Conservation (phyloP, 1,140 invertebrate genomes). For the Bombus waltoni region DNA sequence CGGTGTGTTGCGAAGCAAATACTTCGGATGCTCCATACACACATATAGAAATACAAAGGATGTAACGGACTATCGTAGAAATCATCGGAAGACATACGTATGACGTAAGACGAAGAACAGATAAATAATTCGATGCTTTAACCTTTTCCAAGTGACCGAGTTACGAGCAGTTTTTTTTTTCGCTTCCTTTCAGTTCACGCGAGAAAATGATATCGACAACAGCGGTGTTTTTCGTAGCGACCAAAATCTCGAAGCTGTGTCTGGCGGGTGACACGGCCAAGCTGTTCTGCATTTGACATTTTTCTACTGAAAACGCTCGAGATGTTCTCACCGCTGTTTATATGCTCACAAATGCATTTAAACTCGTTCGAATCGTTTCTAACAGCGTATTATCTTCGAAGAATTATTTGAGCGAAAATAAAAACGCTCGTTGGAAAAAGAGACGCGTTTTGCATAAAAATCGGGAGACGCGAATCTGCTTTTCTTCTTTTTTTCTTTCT, state of each 20-base stretch:
- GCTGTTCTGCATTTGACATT: conserved; percentile 33
- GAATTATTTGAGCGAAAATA: conserved; percentile 5
- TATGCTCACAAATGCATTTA: not conserved
- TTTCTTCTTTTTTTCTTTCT: not conserved
- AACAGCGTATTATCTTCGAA: not conserved
- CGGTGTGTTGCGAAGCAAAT: not conserved
- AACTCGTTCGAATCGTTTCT: not conserved
- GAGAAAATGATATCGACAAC: conserved; percentile 36
- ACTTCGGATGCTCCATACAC: not conserved
- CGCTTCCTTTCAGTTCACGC: not conserved
- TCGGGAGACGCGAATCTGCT: not conserved
- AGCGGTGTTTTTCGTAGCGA: conserved; percentile 14
- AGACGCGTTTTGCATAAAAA: not conserved
- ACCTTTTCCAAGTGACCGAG: not conserved
- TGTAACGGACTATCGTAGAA: not conserved
- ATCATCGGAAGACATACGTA: not conserved
- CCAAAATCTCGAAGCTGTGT: conserved; percentile 26
- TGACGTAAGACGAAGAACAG: no score
- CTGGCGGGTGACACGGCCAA: conserved; percentile 1
- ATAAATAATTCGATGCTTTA: not conserved
- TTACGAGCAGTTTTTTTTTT: not conserved
- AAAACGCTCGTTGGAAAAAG: not conserved
- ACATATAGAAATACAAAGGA: not conserved
- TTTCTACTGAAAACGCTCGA: conserved; percentile 33
- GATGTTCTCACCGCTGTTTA: not conserved